Conservation (phyloP, 2,888 invertebrate genomes). For the Odontocerum albicorne region DNA sequence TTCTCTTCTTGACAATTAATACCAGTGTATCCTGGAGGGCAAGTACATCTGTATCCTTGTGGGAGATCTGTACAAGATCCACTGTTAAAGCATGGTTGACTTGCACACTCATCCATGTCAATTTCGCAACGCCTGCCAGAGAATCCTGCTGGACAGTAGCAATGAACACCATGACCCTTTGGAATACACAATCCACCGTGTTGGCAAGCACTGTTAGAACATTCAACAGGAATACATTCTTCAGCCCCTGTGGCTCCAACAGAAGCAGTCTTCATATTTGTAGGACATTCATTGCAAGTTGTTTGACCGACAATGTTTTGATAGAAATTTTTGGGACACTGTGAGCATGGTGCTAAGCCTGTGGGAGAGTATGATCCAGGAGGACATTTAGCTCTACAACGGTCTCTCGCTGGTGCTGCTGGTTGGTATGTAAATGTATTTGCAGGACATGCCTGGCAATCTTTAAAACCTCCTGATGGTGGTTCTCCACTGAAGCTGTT, state of each 20-base stretch:
- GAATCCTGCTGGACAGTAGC: slow-evolving; percentile 93
- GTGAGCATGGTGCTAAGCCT: slow-evolving; percentile 90
- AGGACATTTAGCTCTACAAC: slow-evolving; percentile 85
- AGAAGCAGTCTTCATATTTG: slow-evolving; percentile 83
- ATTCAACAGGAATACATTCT: slow-evolving; percentile 85
- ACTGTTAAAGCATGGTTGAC: slow-evolving; percentile 91
- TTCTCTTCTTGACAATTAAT: slow-evolving; percentile 93
- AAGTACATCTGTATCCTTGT: slow-evolving; percentile 90
- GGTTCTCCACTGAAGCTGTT: slow-evolving; percentile 89
- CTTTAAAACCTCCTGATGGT: slow-evolving; percentile 87
- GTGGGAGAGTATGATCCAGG: slow-evolving; percentile 91
- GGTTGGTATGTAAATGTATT: slow-evolving; percentile 90
- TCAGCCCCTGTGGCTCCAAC: slow-evolving; percentile 80
- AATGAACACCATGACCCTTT: slow-evolving; percentile 86
- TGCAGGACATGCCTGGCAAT: slow-evolving; percentile 90
- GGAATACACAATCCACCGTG: slow-evolving; percentile 90
- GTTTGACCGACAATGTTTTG: slow-evolving; percentile 84
- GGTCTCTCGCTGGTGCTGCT: slow-evolving; percentile 79
- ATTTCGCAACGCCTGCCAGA: slow-evolving; percentile 91
- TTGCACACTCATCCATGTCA: slow-evolving; percentile 93
- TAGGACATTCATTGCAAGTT: slow-evolving; percentile 87
- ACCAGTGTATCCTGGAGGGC: slow-evolving; percentile 85
- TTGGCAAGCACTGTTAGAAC: slow-evolving; percentile 85
- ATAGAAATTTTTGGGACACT: slow-evolving; percentile 90
- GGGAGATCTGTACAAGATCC: slow-evolving; percentile 90